Percentiles rank a stretch among this genome's conserved stretches.
Evolutionary conservation across 2,113 vertebrate species (phyloP).

Genomic region (Proteles cristata): DNA sequence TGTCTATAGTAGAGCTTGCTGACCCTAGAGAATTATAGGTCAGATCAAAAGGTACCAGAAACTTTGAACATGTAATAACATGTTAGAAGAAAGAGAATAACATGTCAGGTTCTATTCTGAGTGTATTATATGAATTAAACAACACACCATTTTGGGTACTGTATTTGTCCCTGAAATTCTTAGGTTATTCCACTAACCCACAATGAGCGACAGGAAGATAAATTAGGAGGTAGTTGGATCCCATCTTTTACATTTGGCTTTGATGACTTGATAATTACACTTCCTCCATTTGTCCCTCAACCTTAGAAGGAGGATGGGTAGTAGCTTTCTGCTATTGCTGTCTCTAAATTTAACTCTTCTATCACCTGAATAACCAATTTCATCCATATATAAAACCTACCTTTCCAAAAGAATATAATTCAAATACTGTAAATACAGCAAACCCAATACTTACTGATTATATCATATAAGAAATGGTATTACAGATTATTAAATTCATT

Average conservation of each 20-base stretch:
- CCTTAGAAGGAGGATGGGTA: neutral
- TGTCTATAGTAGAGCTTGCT: neutral
- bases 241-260: neutral
- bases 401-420: slow-evolving; percentile 5
- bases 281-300: neutral
- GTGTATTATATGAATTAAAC: neutral
- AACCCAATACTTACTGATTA: slow-evolving; percentile 33
- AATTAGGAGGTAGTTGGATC: neutral
- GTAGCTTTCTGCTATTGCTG: neutral
- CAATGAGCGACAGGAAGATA: neutral
- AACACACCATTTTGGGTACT: neutral
- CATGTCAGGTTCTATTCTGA: neutral
- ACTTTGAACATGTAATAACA: neutral
- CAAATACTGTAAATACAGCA: slow-evolving; percentile 49
- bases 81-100: neutral
- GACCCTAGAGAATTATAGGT: neutral
- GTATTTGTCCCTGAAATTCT: neutral
- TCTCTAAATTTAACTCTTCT: slow-evolving; percentile 13
- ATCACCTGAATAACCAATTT: slow-evolving; percentile 5
- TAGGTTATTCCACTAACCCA: neutral
- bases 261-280: neutral
- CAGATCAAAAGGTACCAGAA: neutral
- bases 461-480: slow-evolving; percentile 43
- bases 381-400: slow-evolving; percentile 22
- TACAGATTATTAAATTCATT: slow-evolving; percentile 58